Evolutionary conservation across 2,113 vertebrate species (phyloP).

Genomic region (Nyctereutes procyonoides): DNA sequence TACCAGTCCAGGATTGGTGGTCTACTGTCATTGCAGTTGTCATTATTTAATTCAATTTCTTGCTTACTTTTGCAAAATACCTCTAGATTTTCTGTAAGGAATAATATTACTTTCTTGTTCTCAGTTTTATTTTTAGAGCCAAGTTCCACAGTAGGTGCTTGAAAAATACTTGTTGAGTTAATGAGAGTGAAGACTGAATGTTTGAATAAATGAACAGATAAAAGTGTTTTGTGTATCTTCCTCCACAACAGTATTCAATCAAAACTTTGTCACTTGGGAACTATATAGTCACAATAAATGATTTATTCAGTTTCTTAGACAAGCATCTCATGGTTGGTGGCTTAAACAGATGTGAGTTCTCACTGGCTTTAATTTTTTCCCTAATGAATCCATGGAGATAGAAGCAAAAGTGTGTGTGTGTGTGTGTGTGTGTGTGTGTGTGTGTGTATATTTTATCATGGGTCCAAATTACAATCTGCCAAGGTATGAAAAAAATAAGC

Average conservation of each 20-base stretch:
- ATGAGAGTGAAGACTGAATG: background rate
- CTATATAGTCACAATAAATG: background rate
- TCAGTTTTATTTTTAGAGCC: background rate
- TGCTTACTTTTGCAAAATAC: background rate
- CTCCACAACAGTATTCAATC: background rate
- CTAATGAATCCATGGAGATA: background rate
- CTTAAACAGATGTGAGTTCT: background rate
- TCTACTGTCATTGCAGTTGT: background rate
- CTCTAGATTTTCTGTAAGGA: background rate
- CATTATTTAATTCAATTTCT: background rate
- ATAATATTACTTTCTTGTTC: background rate
- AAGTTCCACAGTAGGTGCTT: background rate
- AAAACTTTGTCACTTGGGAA: background rate
- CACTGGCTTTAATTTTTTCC: background rate
- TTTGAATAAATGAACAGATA: background rate
- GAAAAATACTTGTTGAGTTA: slow-evolving; percentile 11
- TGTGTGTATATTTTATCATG: too few relatives aligned
- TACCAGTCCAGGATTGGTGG: background rate
- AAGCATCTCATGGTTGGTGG: background rate
- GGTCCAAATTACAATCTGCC: background rate
- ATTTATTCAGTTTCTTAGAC: background rate
- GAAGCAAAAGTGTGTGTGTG: too few relatives aligned
- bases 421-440: too few relatives aligned
- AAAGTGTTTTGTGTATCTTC: background rate
- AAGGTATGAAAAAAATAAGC: background rate